These are phyloP conservation scores for Rhea pennata DNA, from an alignment of 2,113 vertebrate species.

Conservation along the genomic window DNA sequence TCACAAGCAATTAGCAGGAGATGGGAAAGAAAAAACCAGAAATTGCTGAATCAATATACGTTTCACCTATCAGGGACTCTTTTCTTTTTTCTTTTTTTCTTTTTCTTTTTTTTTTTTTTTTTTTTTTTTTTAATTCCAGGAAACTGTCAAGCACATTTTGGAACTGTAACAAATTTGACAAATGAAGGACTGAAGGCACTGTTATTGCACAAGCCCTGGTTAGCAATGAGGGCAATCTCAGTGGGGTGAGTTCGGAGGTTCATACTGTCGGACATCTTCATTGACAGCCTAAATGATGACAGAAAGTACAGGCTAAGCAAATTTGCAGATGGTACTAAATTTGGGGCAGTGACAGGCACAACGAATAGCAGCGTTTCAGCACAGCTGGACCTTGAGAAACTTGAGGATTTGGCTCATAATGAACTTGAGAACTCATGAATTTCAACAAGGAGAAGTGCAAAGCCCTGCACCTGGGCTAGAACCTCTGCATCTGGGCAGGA, in stretches of 20 bases:
- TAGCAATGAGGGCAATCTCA: background rate
- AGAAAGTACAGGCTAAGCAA: background rate
- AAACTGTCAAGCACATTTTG: background rate
- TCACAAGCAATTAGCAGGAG: conserved; percentile 51
- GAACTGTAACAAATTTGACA: background rate
- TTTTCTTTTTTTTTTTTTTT: too few relatives aligned
- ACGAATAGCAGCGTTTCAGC: background rate
- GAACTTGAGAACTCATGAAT: background rate
- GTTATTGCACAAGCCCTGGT: background rate
- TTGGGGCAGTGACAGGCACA: background rate
- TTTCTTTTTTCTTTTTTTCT: background rate
- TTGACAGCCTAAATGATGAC: background rate
- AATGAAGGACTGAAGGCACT: background rate
- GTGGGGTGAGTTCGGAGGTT: background rate
- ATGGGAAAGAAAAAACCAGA: conserved; percentile 21
- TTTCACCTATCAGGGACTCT: background rate
- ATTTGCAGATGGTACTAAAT: background rate
- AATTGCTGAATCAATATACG: conserved; percentile 18
- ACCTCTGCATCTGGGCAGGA: accelerated
- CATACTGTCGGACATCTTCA: background rate
- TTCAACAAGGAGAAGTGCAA: background rate
- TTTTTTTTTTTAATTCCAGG: background rate
- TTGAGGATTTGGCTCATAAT: background rate
- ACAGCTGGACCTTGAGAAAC: background rate
- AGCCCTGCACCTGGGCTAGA: background rate